Conservation (phyloP, 2,113 vertebrate species). For the Cephalopterus ornatus region DNA sequence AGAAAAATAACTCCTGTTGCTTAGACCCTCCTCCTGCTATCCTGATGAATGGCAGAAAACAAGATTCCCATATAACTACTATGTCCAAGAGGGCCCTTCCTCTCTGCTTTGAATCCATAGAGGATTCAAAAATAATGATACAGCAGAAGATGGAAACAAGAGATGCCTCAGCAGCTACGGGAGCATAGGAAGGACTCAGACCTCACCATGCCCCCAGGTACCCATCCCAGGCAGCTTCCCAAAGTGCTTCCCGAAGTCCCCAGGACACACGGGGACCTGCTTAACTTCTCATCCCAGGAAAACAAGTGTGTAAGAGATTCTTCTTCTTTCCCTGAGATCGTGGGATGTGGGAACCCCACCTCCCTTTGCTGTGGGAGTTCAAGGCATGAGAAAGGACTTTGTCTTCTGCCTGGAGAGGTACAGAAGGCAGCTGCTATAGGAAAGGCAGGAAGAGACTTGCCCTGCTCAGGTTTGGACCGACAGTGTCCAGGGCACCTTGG, state of each 20-base stretch:
- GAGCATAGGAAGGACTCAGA: background rate
- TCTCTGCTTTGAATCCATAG: background rate
- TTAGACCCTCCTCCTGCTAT: background rate
- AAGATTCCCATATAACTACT: background rate
- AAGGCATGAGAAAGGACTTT: background rate
- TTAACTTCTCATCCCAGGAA: background rate
- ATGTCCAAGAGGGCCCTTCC: background rate
- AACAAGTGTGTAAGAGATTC: background rate
- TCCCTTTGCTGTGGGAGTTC: background rate
- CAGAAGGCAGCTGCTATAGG: background rate
- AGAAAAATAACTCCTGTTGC: background rate
- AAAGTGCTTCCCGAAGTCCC: background rate
- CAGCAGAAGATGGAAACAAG: background rate
- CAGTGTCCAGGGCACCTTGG: background rate
- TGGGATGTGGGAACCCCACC: background rate
- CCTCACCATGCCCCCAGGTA: background rate
- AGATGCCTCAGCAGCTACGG: rapidly evolving
- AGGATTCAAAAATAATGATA: background rate
- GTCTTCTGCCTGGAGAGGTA: background rate
- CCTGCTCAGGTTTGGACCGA: background rate
- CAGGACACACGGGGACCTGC: background rate
- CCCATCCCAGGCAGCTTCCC: background rate
- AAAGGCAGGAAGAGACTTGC: background rate
- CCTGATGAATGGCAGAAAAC: background rate
- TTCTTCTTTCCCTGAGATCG: background rate